A percentile compares a stretch with the other conserved stretches of the same genome.
Conservation (phyloP, 2,888 invertebrate species). For the Girardia tigrina region DNA sequence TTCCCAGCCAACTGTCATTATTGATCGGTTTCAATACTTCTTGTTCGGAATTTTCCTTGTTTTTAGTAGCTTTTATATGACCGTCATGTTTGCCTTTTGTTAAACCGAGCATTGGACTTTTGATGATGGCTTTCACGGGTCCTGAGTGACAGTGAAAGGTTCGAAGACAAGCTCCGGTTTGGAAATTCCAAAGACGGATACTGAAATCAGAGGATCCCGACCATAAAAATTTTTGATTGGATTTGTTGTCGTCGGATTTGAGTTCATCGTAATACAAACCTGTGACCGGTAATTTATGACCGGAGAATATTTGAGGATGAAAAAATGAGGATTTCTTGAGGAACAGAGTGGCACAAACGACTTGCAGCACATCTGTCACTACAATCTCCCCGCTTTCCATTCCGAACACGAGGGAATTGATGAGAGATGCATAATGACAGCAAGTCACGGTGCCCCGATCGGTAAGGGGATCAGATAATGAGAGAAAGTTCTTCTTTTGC, state of each 20-base stretch:
- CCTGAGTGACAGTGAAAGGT: constrained; percentile 4
- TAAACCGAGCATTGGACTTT: not conserved
- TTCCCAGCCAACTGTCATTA: not conserved
- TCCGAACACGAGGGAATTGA: not conserved
- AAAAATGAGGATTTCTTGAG: not conserved
- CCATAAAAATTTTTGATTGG: not conserved
- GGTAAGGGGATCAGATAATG: not conserved
- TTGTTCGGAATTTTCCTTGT: not conserved
- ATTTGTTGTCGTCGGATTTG: not conserved
- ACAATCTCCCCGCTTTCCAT: not conserved
- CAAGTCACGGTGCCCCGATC: not conserved
- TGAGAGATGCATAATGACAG: not conserved
- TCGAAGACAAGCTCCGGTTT: not conserved
- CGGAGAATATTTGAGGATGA: not conserved
- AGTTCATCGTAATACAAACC: not conserved
- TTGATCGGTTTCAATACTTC: constrained; percentile 18
- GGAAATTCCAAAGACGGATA: not conserved
- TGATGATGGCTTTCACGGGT: not conserved
- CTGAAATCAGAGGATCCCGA: not conserved
- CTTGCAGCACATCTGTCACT: not conserved
- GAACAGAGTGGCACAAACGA: not conserved
- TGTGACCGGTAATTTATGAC: not conserved
- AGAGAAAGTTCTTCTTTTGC: not conserved
- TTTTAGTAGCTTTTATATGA: not conserved
- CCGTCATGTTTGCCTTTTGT: not conserved